Evolutionary conservation across 1,140 invertebrate genomes (phyloP), one percentile per base, ranked within the genome.

Genomic region (Polyergus mexicanus): DNA sequence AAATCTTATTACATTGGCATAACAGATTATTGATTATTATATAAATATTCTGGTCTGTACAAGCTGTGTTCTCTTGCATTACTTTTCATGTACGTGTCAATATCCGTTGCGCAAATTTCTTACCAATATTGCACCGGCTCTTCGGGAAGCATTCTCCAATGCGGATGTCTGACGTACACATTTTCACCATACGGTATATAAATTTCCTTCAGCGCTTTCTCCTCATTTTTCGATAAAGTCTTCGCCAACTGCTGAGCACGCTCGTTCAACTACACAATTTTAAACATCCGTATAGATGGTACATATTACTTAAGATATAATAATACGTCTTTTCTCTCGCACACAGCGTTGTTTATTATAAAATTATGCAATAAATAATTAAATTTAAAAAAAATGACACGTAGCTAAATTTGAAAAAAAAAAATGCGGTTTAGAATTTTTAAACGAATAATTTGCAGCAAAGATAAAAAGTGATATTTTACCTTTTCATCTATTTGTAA

Each of bases 401-500:
- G 32, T 22, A 56, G 6, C 19, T 78, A 38, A 1, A 68, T 66
- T 19, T n/a, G 2, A 7, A 22, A 32, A 28, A 32, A 28, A 11
- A 51, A 41, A 58, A 13, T 7, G 19, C 8, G 3, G 19, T 71
- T 38, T 41, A 41, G 25, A 71, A 60, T 16, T 35, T 7, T 72
- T 25, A n/a, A 4, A 32, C 54, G 4, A 35, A n/a, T n/a, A 60
- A 60, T 60, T 69, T 32, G 7, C 13, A 6, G 3, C 28, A 28
- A 6, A 25, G 41, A 22, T 32, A 77, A 60, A 38, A 25, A 56
- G 1, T 6, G 3, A 19, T 25, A 56, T 41, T 16, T 25, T 88
- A 98, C 97, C 94, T 97, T 94, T 93, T 96, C 92, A 87, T 96
- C 94, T 56, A 98, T 86, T 93, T 95, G 94, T 71, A 98, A 89